Evolutionary conservation across 2,113 vertebrate genomes (phyloP).

Genomic region (Myocastor coypus): DNA sequence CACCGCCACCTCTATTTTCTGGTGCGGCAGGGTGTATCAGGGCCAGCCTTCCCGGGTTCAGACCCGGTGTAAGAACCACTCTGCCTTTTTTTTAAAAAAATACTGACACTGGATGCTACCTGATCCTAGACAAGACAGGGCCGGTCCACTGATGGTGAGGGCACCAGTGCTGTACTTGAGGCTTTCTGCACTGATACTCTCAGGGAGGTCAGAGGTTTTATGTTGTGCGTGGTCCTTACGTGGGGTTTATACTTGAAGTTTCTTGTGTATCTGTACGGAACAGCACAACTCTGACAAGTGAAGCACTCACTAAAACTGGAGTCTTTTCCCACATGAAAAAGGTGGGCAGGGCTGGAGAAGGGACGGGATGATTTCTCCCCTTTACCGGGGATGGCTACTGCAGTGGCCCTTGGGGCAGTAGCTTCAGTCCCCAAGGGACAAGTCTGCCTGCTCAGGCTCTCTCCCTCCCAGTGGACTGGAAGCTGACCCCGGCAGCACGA

Average conservation of each 20-base stretch:
- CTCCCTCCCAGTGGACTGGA: neutral
- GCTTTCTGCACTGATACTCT: constrained; percentile 51
- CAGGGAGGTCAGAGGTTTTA: constrained; percentile 9
- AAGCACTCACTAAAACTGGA: constrained; percentile 53
- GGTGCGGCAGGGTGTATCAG: constrained; percentile 23
- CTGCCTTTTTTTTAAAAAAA: neutral
- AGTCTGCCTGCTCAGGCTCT: neutral
- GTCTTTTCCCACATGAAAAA: constrained; percentile 27
- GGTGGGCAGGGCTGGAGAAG: neutral
- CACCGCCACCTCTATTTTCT: neutral
- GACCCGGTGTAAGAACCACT: constrained; percentile 54
- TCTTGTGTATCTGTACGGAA: constrained; percentile 53
- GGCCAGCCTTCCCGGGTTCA: constrained; percentile 36
- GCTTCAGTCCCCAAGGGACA: neutral
- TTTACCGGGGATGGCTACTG: neutral
- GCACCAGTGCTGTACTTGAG: neutral
- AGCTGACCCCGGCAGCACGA: neutral
- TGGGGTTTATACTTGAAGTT: constrained; percentile 77
- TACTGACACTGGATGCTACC: constrained; percentile 61
- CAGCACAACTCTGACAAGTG: constrained; percentile 3
- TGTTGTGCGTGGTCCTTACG: neutral
- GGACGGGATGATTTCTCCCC: neutral
- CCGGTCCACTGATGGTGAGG: neutral
- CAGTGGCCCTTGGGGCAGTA: neutral
- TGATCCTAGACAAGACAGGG: constrained; percentile 43